Base-by-base conservation (phyloP, 1,140 invertebrate species). In the Ceratoteleas bidentatus region DNA sequence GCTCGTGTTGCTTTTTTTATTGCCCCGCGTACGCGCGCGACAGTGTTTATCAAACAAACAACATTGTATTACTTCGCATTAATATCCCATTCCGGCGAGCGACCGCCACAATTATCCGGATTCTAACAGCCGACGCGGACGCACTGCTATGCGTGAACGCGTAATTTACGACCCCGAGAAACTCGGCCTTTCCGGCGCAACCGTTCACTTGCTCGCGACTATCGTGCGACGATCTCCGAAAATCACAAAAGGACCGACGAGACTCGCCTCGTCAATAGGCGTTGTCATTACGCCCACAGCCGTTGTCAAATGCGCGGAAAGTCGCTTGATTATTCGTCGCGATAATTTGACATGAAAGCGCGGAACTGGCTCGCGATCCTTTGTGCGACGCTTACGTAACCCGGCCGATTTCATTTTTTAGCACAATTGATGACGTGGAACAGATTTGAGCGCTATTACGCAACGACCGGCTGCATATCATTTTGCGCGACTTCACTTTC, bases 261-360 rank as follows among this genome's bases (percentile, higher is more conserved):
- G n/a, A n/a, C n/a, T n/a, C n/a, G n/a, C n/a, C n/a, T n/a, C 34
- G 34, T 6, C 34, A 36, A 36, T 36, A 9, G 5, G 9, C 4
- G 36, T 38, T 38, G 36, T 38, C 36, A 38, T 38, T 38, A 38
- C n/a, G n/a, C n/a, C n/a, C n/a, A n/a, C n/a, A n/a, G n/a, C 9
- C 36, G 36, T 38, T 9, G 36, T 38, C 65, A 70, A 60, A 64
- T 64, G 75, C 75, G 24, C 60, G 32, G 57, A 75, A 83, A 75
- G 65, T 75, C 40, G 53, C 75, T 78, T 65, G 34, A 77, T 83
- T 78, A 78, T 70, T 78, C 58, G 54, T 52, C 43, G 43, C 47
- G 52, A n/a, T 66, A 79, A 83, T 78, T 78, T 62, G 13, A 61
- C 68, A 72, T 32, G 62, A 62, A 64, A 65, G 11, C 43, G 53